Conservation (phyloP, 2,113 vertebrate genomes). For the Tachycineta bicolor region DNA sequence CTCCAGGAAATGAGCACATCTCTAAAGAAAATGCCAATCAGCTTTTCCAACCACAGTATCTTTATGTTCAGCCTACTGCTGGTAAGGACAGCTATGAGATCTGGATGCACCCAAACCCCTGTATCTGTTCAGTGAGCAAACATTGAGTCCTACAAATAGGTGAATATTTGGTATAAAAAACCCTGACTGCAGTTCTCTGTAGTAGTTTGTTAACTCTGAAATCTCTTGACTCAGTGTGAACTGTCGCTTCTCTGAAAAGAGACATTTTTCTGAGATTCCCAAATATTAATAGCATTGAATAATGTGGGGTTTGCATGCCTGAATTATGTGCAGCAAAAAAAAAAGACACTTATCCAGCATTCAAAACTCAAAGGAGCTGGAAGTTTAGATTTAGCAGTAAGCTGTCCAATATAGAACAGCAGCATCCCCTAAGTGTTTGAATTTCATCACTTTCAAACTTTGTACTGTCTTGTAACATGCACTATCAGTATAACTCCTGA, state of each 20-base stretch:
- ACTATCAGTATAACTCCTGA: background rate
- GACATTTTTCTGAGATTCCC: background rate
- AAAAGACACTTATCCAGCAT: background rate
- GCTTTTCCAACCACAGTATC: conserved; percentile 77
- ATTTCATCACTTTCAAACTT: background rate
- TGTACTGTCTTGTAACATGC: background rate
- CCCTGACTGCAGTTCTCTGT: background rate
- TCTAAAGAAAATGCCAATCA: conserved; percentile 62
- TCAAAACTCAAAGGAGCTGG: background rate
- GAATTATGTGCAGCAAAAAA: background rate
- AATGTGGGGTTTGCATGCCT: background rate
- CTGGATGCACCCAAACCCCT: background rate
- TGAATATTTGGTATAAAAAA: background rate
- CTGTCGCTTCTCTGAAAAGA: background rate
- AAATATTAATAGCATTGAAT: background rate
- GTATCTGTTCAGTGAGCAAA: background rate
- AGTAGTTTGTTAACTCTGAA: background rate
- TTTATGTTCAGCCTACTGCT: conserved; percentile 82
- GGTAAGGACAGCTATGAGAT: conserved; percentile 73
- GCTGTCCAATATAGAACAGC: background rate
- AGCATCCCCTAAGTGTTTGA: background rate
- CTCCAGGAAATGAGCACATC: conserved; percentile 35
- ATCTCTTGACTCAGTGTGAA: background rate
- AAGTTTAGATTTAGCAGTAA: background rate
- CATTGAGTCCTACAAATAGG: background rate